These are phyloP conservation scores for Eira barbara DNA, from an alignment of 2,113 vertebrate genomes.

Conservation along the genomic window DNA sequence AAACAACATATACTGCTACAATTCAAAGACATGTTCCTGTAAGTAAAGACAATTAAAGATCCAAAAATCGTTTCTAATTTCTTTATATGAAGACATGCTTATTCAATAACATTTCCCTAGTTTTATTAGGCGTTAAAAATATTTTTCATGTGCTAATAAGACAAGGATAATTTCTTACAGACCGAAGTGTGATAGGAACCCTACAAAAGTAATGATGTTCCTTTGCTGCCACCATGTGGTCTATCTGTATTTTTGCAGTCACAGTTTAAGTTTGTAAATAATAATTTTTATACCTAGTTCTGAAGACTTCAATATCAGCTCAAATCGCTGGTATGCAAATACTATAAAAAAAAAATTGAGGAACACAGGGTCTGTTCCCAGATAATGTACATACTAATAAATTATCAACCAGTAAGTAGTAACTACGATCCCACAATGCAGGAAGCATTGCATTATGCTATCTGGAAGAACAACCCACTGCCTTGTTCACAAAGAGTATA, in stretches of 20 bases:
- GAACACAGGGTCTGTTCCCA: not conserved
- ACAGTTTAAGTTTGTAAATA: not conserved
- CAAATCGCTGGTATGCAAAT: not conserved
- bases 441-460: not conserved
- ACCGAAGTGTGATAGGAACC: not conserved
- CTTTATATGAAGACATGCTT: not conserved
- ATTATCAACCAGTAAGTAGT: not conserved
- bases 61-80: not conserved
- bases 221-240: constrained; percentile 69
- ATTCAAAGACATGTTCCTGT: not conserved
- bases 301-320: not conserved
- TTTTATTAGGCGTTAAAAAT: not conserved
- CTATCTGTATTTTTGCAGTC: not conserved
- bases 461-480: not conserved
- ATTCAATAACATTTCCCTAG: not conserved
- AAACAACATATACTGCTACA: not conserved
- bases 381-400: not conserved
- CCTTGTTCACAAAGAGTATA: not conserved
- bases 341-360: not conserved
- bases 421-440: not conserved
- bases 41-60: not conserved
- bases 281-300: not conserved
- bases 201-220: not conserved
- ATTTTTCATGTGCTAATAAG: not conserved
- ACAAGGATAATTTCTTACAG: not conserved